Percentiles rank a stretch among this genome's conserved stretches.
Conservation (phyloP, 2,113 vertebrate genomes). For the Geococcyx californianus region DNA sequence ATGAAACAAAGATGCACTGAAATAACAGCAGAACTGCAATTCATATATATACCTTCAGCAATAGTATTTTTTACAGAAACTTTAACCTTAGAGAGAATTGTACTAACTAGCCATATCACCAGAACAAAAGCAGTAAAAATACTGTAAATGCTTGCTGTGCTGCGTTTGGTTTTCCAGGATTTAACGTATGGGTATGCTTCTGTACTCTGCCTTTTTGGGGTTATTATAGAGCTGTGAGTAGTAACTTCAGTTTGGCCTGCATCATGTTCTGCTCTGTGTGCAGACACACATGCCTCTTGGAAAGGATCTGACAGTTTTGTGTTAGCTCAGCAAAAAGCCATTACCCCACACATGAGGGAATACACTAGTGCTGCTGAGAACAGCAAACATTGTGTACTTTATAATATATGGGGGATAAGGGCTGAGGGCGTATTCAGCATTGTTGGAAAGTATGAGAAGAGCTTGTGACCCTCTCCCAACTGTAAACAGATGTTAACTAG, state of each 20-base stretch:
- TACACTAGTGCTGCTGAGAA: background rate
- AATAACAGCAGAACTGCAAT: background rate
- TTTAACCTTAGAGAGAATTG: background rate
- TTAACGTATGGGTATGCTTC: background rate
- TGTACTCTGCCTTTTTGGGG: background rate
- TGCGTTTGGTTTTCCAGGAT: background rate
- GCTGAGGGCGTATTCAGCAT: background rate
- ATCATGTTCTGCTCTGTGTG: background rate
- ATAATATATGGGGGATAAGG: background rate
- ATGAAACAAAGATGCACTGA: background rate
- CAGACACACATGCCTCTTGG: background rate
- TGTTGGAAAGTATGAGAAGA: background rate
- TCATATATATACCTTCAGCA: background rate
- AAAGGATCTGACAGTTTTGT: background rate
- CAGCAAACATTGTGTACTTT: background rate
- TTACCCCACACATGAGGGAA: background rate
- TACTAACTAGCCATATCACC: background rate
- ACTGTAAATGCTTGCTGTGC: background rate
- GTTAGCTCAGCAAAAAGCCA: constrained; percentile 22
- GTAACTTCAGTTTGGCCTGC: background rate
- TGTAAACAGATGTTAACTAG: background rate
- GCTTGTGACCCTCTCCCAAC: background rate
- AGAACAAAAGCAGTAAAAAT: background rate
- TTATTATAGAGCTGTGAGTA: background rate
- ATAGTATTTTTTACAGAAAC: background rate